Evolutionary conservation across 1,140 invertebrate species (phyloP), one percentile per base, ranked within the genome.

Genomic region (Dolichoris vasculosae): DNA sequence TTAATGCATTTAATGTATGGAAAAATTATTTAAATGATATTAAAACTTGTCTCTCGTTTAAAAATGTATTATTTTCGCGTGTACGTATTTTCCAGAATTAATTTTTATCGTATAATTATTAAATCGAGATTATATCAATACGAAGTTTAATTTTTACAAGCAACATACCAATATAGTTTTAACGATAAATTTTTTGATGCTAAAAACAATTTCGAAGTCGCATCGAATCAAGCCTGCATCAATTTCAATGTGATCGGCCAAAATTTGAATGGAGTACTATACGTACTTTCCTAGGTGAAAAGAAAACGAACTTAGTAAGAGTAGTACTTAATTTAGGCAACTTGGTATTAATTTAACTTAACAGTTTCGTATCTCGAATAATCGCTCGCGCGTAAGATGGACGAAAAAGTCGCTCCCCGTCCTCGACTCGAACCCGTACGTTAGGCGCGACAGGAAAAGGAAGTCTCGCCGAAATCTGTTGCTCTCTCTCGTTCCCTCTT

Each of bases 391-490:
- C 23, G 55, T 59, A 59, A 59, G 55, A 59, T 59, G 3, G 55
- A 3, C 13, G 9, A 59, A 59, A 67, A 67, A 30, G 32, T 32
- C 32, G 17, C 8, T 9, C 8, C 17, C 48, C 8, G 6, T 35
- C 59, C 11, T 17, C 30, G n/a, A 35, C 63, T 32, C n/a, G 32
- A 67, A 30, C 63, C 30, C 63, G 30, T 67, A 67, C 63, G 9
- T 35, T 67, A 15, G 30, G 15, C 30, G 32, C 76, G 35, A 71
- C 81, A 82, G 69, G 69, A 82, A 82, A 73, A 82, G 81, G 81
- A 82, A 82, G 81, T 82, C 48, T 63, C 46, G 8, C 48, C 81
- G 69, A 82, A 82, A 82, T 55, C 69, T 35, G 32, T 67, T 26
- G 2, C 43, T 63, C 38, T 30, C 63, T 80, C 78, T 43, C 9